phyloP scores from a whole-genome alignment of 2,888 invertebrate genomes.

The Timema podura region DNA sequence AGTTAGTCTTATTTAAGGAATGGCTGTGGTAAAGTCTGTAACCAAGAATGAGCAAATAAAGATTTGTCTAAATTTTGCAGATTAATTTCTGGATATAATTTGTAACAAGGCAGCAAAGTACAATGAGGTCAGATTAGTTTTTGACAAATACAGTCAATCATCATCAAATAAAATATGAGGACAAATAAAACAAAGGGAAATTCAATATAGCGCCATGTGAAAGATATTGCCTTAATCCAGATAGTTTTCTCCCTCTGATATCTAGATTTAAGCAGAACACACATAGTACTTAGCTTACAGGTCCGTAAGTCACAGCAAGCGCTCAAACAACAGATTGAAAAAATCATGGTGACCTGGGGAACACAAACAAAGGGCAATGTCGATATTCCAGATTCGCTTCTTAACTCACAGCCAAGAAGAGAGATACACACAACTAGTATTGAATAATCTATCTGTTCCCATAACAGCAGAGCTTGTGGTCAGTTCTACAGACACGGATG shows the following conservation, averaged over 20 bases:
- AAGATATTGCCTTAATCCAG: not conserved
- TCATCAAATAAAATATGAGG: not conserved
- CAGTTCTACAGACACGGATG: not conserved
- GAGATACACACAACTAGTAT: not conserved
- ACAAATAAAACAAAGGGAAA: not conserved
- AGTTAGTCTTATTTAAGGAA: not conserved
- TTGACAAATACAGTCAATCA: not conserved
- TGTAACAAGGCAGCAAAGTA: constrained; percentile 9
- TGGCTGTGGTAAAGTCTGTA: constrained; percentile 7
- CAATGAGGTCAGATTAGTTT: constrained; percentile 8
- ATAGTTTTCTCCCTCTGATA: not conserved
- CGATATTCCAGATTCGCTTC: not conserved
- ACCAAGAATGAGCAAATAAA: constrained; percentile 7
- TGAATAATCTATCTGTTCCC: not conserved
- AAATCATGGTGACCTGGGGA: constrained; percentile 3
- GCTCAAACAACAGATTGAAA: not conserved
- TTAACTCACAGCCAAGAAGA: constrained; percentile 1
- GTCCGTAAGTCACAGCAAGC: not conserved
- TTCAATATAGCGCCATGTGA: not conserved
- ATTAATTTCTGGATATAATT: constrained; percentile 2
- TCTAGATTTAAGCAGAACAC: not conserved
- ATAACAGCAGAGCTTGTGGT: not conserved
- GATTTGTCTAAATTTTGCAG: constrained; percentile 1
- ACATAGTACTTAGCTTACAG: not conserved
- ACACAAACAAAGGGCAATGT: not conserved